Conservation (phyloP, 1,140 invertebrate genomes). For the Leptonema lineaticorne region DNA sequence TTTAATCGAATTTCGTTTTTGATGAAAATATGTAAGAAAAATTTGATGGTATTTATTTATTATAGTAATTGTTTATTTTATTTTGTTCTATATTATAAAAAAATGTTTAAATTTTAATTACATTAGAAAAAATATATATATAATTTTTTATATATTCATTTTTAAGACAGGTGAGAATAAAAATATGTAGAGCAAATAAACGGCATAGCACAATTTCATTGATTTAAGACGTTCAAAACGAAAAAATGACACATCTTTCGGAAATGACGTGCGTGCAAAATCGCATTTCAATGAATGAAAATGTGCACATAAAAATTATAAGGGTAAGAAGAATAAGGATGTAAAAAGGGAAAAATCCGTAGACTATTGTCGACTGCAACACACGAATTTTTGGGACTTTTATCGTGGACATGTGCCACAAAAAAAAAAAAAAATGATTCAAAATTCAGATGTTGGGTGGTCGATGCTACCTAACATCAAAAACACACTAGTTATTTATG, state of each 20-base stretch:
- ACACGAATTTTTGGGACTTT: conserved; percentile 14
- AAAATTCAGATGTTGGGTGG: conserved; percentile 15
- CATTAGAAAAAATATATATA: no score
- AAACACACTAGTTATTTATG: no score
- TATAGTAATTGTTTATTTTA: no score
- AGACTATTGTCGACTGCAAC: conserved; percentile 23
- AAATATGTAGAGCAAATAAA: background rate
- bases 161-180: conserved; percentile 14
- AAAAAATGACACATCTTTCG: conserved; percentile 24
- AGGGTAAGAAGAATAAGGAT: conserved; percentile 18
- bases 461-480: background rate
- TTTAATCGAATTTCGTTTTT: no score
- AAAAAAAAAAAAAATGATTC: conserved; percentile 28
- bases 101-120: no score
- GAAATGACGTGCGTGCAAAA: conserved; percentile 38
- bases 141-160: no score
- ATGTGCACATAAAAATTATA: conserved; percentile 36
- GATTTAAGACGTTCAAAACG: conserved; percentile 34
- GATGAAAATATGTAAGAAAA: no score
- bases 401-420: conserved; percentile 33
- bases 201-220: conserved; percentile 20
- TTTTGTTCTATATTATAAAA: no score
- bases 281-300: conserved; percentile 36
- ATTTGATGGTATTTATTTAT: no score
- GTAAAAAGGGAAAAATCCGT: background rate